Base-by-base conservation (phyloP, 2,797 vertebrate species). In the Lutjanus campechanus region DNA sequence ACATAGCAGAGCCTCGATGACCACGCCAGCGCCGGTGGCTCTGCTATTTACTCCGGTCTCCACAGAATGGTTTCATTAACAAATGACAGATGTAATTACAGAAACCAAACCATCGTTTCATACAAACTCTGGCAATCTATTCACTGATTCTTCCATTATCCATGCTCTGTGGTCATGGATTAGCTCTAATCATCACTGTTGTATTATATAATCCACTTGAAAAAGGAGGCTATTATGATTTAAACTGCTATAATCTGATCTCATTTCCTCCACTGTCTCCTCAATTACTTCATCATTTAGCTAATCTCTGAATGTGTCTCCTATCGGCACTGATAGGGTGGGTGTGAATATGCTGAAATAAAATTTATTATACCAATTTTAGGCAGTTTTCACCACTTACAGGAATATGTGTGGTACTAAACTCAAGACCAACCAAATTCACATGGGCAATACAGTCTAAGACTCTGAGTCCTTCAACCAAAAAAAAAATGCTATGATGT, bases 161-260 rank as follows among this genome's bases (percentile, higher is more conserved):
- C 69, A 58, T 74, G 85, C 81, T 77, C 77, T 71, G 77, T 71
- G 78, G 76, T 83, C 62, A 40, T 78, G 85, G 83, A 92, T 92
- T 92, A 91, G 81, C 81, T 80, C 70, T 75, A 88, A 91, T 92
- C 84, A 91, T 77, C 20, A 8, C 65, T 79, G 82, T 49, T 86
- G 73, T 85, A 78, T 88, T 86, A 79, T 76, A 68, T 89, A 91
- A 93, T 89, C 86, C 83, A 81, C 81, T 74, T 77, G 25, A 86
- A 88, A 88, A 83, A 81, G 69, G 69, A 76, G 63, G 69, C 76
- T 79, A 82, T 88, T 89, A 80, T 85, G 70, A 86, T 86, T 90
- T 81, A 73, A 86, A 90, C 75, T 86, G 60, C 68, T 49, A 55
- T 86, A 85, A 90, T 92, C 90, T 90, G 81, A 92, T 92, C 81